These are phyloP conservation scores for Pavo muticus DNA, from an alignment of 2,113 vertebrate genomes.

Conservation along the genomic window DNA sequence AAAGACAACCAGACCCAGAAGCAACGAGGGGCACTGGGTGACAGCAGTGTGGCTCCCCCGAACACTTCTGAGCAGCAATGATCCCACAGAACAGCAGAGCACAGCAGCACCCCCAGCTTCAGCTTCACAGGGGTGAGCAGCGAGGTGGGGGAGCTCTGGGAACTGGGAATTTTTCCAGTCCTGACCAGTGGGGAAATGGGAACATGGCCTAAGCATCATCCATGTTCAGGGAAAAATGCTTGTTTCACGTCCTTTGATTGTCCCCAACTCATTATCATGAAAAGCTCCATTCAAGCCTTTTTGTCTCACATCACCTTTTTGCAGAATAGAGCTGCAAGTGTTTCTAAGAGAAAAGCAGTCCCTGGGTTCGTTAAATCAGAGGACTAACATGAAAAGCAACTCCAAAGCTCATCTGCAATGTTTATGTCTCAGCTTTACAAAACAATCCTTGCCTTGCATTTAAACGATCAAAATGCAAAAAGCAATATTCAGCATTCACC, in stretches of 20 bases:
- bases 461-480: background rate
- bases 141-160: background rate
- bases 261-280: background rate
- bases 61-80: fast-evolving
- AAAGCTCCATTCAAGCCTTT: background rate
- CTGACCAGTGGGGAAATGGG: too few relatives aligned
- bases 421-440: background rate
- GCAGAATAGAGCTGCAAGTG: background rate
- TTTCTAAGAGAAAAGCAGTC: background rate
- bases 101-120: background rate
- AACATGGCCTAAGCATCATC: background rate
- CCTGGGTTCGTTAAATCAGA: background rate
- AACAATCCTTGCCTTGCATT: background rate
- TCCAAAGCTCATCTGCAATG: background rate
- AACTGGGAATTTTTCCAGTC: background rate
- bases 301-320: background rate
- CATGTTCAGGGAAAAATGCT: background rate
- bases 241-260: background rate
- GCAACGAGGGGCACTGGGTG: background rate
- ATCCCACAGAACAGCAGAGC: fast-evolving
- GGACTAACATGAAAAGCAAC: background rate
- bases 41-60: background rate
- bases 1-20: too few relatives aligned
- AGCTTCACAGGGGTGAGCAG: fast-evolving
- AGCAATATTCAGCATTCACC: background rate